A percentile compares a stretch with the other conserved stretches of the same genome.
Conservation (phyloP, 2,888 invertebrate species). For the Elegia similella region DNA sequence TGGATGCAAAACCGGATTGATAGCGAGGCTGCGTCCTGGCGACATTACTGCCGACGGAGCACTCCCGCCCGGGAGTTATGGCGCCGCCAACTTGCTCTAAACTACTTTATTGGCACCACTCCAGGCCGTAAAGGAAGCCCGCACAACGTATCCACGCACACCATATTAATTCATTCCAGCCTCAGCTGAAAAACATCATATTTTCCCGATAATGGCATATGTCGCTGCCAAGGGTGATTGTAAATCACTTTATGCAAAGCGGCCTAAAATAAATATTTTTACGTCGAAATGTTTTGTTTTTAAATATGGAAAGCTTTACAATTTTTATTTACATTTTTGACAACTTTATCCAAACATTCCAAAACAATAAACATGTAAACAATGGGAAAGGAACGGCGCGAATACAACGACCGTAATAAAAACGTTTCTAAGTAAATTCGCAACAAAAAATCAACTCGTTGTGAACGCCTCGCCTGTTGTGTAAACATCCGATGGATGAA, state of each 20-base stretch:
- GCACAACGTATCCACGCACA: conserved; percentile 37
- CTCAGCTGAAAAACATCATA: conserved; percentile 74
- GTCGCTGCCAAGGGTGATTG: conserved; percentile 42
- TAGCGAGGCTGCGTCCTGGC: conserved; percentile 58
- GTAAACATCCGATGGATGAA: conserved; percentile 69
- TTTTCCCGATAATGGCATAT: conserved; percentile 60
- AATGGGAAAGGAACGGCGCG: conserved; percentile 30
- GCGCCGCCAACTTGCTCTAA: conserved; percentile 50
- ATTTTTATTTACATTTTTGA: conserved; percentile 28
- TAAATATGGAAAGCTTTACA: neutral
- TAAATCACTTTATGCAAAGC: conserved; percentile 42
- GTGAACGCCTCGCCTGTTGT: conserved; percentile 59
- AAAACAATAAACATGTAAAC: conserved; percentile 30
- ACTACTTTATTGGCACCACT: conserved; percentile 70
- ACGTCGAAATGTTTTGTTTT: conserved; percentile 1
- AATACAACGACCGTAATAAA: conserved; percentile 40
- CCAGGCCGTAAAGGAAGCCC: conserved; percentile 57
- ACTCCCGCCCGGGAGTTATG: conserved; percentile 59
- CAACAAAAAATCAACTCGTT: conserved; percentile 45
- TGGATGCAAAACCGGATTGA: conserved; percentile 70
- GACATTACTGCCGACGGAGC: conserved; percentile 66
- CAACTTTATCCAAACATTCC: conserved; percentile 38
- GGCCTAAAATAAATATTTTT: conserved; percentile 20
- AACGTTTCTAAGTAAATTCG: conserved; percentile 45
- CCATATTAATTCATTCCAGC: conserved; percentile 64